Evolutionary conservation across 2,888 invertebrate genomes (phyloP), one percentile per base, ranked within the genome.

Genomic region (Caenorhabditis becei): DNA sequence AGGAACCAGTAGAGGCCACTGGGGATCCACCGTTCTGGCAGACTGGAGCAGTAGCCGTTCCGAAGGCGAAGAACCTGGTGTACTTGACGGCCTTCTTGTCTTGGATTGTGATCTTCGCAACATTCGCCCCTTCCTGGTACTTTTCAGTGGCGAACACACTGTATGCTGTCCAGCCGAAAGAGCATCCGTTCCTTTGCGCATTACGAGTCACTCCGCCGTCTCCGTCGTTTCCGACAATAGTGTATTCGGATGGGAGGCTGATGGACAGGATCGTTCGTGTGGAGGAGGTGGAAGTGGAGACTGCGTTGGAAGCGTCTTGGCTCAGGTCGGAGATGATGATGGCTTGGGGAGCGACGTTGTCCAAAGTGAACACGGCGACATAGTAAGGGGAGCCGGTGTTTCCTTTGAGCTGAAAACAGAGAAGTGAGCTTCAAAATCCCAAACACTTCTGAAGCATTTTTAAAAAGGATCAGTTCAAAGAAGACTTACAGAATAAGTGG

Each of bases 91-190:
- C 58, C 11, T 26, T 47, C 8, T 20, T 32, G 14, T 23, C 54
- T 62, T 53, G 69, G 23, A 58, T 56, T 3, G 62, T 54, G 2
- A 66, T 61, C 49, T 37, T 35, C 2, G 65, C 80, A 11, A 59
- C 26, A 23, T 80, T 74, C 2, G 20, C n/a, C 0, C 80, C 80
- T 11, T 28, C n/a, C 2, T 10, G 0, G 58, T 65, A 80, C 47
- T 66, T 74, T 23, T 28, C 10, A 11, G 11, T 11, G 3, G 32
- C 20, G 23, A 80, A 80, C 11, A 80, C 71, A 59, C 69, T 80
- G 53, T 74, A 80, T 2, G 80, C 44, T n/a, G 80, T 80, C 16
- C 20, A 69, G 32, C 24, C 47, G 37, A 80, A 74, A 8, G 62
- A 35, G 47, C 80, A 80, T 0, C 18, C 51, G 10, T 16, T 41